A percentile compares a stretch with the other conserved stretches of the same genome.
Conservation (phyloP, 2,113 vertebrate species). For the Pampusana beccarii region DNA sequence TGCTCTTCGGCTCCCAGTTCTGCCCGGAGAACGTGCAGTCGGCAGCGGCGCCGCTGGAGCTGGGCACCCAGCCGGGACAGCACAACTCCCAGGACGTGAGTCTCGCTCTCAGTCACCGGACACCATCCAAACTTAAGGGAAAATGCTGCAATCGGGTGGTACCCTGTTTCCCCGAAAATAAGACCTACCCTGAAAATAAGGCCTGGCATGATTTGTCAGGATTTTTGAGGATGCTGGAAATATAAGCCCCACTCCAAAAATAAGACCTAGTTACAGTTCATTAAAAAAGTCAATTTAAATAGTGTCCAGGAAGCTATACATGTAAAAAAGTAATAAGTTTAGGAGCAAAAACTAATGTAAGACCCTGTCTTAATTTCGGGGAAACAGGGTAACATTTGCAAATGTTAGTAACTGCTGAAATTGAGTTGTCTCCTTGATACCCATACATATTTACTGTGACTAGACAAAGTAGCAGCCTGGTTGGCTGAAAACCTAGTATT, state of each 20-base stretch:
- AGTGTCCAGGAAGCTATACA: too few species aligned
- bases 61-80: constrained; percentile 71
- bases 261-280: too few species aligned
- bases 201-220: too few species aligned
- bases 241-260: too few species aligned
- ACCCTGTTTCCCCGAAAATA: not conserved
- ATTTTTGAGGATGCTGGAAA: too few species aligned
- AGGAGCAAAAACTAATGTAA: too few species aligned
- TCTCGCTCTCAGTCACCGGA: not conserved
- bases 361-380: too few species aligned
- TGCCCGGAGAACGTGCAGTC: constrained; percentile 83
- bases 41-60: constrained; percentile 74
- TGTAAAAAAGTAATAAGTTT: too few species aligned
- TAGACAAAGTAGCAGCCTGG: not conserved
- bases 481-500: not conserved
- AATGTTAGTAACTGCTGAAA: not conserved
- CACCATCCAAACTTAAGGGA: not conserved
- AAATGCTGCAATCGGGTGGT: not conserved
- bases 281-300: too few species aligned
- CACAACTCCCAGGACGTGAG: constrained; percentile 89
- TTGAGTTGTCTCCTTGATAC: not conserved
- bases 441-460: not conserved
- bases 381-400: not conserved
- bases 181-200: too few species aligned
- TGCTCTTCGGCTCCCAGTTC: constrained; percentile 89